phyloP scores from a whole-genome alignment of 2,797 vertebrate genomes.

The Acestrorhynchus altus region DNA sequence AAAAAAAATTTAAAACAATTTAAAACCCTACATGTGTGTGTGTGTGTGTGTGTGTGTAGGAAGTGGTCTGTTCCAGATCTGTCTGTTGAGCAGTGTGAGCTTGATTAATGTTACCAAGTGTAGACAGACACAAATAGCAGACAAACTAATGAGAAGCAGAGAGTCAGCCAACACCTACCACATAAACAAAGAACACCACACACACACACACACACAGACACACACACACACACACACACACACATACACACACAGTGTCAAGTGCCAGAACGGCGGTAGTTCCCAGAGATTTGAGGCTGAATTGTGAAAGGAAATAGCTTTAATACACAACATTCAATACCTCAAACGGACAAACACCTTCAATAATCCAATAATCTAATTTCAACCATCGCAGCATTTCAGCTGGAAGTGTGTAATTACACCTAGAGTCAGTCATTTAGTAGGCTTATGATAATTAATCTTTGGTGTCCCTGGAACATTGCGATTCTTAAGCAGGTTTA shows the following conservation, averaged over 20 bases:
- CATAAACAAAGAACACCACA: conserved; percentile 48
- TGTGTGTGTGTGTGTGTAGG: conserved; percentile 29
- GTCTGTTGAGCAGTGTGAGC: conserved; percentile 47
- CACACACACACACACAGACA: conserved; percentile 32
- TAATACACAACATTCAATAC: background rate
- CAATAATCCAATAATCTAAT: background rate
- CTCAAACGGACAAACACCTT: background rate
- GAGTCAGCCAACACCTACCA: conserved; percentile 33
- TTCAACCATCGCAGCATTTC: background rate
- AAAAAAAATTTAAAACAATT: too few relatives aligned
- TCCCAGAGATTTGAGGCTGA: background rate
- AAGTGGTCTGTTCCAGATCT: conserved; percentile 45
- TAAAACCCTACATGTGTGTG: background rate
- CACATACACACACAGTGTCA: conserved; percentile 18
- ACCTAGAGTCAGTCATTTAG: background rate
- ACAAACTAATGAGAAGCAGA: conserved; percentile 41
- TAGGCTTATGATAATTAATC: background rate
- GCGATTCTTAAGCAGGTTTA: background rate
- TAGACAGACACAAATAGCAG: conserved; percentile 43
- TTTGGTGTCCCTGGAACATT: background rate
- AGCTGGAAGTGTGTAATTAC: background rate
- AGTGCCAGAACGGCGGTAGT: background rate
- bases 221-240: conserved; percentile 30
- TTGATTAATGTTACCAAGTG: conserved; percentile 47
- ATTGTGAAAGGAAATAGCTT: background rate